Conservation (phyloP, 1,140 invertebrate genomes). For the Dreissena rostriformis region DNA sequence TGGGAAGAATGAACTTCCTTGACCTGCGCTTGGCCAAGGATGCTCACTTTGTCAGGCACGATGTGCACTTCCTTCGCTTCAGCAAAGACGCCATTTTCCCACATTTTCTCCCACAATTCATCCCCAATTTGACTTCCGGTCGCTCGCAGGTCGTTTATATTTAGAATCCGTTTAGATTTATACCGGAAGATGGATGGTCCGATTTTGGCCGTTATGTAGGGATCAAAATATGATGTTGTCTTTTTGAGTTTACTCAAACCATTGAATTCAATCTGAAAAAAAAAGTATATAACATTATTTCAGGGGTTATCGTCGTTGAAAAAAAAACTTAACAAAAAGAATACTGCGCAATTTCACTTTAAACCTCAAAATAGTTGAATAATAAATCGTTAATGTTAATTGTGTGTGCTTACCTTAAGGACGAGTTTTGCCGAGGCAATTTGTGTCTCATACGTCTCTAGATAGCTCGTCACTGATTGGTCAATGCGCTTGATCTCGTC, state of each 20-base stretch:
- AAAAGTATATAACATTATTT: neutral
- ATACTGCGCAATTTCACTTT: neutral
- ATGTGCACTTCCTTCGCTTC: constrained; percentile 27
- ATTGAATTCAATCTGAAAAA: constrained; percentile 47
- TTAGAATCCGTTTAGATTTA: constrained; percentile 40
- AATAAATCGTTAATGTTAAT: neutral
- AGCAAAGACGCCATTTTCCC: constrained; percentile 32
- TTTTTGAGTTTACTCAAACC: constrained; percentile 36
- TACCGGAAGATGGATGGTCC: constrained; percentile 43
- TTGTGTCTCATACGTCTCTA: constrained; percentile 39
- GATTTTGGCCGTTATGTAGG: constrained; percentile 49
- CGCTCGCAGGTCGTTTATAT: constrained; percentile 39
- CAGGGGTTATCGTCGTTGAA: too few relatives aligned
- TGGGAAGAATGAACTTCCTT: constrained; percentile 36
- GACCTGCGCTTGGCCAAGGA: constrained; percentile 38
- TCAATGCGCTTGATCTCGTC: constrained; percentile 53
- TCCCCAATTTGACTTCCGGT: constrained; percentile 48
- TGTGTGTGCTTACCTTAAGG: constrained; percentile 25
- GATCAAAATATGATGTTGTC: constrained; percentile 43
- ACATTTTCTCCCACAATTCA: constrained; percentile 50
- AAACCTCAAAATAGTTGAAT: neutral
- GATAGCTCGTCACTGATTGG: constrained; percentile 34
- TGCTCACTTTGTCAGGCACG: constrained; percentile 1
- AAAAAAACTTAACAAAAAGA: neutral
- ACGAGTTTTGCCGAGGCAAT: constrained; percentile 15